Base-by-base conservation (phyloP, 1,140 invertebrate species). In the Diorhabda carinulata region DNA sequence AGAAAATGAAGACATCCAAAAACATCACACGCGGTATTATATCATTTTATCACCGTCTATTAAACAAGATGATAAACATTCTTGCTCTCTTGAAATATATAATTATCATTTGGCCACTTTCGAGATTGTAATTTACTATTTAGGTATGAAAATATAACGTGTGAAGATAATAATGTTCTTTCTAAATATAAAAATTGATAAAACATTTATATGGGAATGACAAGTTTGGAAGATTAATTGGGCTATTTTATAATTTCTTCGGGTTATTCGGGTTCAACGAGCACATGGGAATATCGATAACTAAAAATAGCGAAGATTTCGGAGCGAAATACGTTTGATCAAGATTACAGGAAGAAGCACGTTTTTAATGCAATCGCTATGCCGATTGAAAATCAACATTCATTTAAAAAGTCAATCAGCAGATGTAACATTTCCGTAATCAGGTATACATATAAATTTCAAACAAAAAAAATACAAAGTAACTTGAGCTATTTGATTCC, bases 121-220 rank as follows among this genome's bases (percentile, higher is more conserved):
- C 47, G 6, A 52, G 47, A 2, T n/a, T 6, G 4, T 52, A 52
- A 52, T 52, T 52, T 52, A 52, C 47, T 8, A 52, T 52, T 8
- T 52, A 52, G n/a, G 47, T 4, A 52, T 6, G n/a, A 52, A 52
- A 52, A 52, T 52, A 52, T 52, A 52, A 52, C 47, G 47, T 52
- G 47, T 52, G 47, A 52, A 52, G 47, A 52, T 6, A 52, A 52
- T 52, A 4, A 52, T 52, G 47, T 52, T 52, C 47, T 6, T 52
- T 52, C 47, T 6, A 52, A 52, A 52, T 52, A 3, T 52, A 52
- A 52, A 52, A 52, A 52, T 52, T 52, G 47, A 52, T 52, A 52
- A 52, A 52, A 52, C 47, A 52, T 52, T 52, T 52, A 52, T 52
- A n/a, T 52, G 47, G 47, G 47, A 52, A 52, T 52, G 47, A 52